These are phyloP conservation scores for Ganaspis brasiliensis DNA, from an alignment of 2,888 invertebrate species.

Conservation along the genomic window DNA sequence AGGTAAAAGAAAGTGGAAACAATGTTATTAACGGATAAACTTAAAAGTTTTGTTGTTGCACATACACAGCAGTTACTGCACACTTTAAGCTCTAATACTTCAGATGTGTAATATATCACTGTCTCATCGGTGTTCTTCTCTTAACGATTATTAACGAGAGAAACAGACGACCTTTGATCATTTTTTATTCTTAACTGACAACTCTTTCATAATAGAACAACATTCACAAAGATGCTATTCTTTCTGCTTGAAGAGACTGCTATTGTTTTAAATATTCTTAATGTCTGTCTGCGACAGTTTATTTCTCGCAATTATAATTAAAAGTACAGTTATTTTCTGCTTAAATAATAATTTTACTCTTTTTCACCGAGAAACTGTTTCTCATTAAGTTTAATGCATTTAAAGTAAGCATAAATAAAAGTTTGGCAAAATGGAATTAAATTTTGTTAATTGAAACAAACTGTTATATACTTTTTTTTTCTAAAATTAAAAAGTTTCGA, in stretches of 20 bases:
- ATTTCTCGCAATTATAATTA: neutral
- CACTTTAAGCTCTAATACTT: conserved; percentile 23
- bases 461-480: too few species aligned
- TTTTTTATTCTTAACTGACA: conserved; percentile 21
- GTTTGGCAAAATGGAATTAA: too few species aligned
- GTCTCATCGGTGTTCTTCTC: conserved; percentile 52
- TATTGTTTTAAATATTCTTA: neutral
- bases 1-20: conserved; percentile 36
- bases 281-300: neutral
- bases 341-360: too few species aligned
- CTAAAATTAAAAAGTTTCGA: too few species aligned
- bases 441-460: too few species aligned
- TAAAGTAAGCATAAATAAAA: too few species aligned
- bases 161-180: conserved; percentile 44
- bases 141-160: conserved; percentile 68
- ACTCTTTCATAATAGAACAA: neutral
- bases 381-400: too few species aligned
- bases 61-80: conserved; percentile 3
- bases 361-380: too few species aligned
- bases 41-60: conserved; percentile 62
- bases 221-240: neutral
- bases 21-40: conserved; percentile 64
- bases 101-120: conserved; percentile 55
- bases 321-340: too few species aligned
- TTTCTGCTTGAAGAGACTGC: neutral